These are phyloP conservation scores for Diorhabda elongata DNA, from an alignment of 1,140 invertebrate genomes.

Conservation along the genomic window DNA sequence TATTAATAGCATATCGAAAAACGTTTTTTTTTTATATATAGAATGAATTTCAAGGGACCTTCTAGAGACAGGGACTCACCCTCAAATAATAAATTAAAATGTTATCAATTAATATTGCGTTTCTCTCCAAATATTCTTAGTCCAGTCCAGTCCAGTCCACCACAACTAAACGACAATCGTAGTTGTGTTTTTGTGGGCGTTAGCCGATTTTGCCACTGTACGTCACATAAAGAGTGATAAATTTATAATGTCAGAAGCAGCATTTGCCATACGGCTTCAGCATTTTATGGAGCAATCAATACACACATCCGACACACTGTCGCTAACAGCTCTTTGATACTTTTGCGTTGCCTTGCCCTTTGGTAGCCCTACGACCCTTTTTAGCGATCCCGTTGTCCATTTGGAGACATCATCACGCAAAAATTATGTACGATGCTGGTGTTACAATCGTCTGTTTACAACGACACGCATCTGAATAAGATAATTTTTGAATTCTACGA, in stretches of 20 bases:
- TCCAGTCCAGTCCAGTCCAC: background rate
- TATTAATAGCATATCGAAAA: too few relatives aligned
- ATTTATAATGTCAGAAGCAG: conserved; percentile 28
- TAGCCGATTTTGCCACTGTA: background rate
- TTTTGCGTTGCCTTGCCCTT: conserved; percentile 2
- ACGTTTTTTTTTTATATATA: too few relatives aligned
- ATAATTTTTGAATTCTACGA: too few relatives aligned
- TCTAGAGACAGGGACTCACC: too few relatives aligned
- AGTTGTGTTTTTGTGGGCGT: conserved; percentile 6
- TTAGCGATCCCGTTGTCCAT: background rate
- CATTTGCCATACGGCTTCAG: conserved; percentile 18
- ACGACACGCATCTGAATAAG: too few relatives aligned
- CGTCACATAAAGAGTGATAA: conserved; percentile 30
- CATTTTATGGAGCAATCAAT: conserved; percentile 34
- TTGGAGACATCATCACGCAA: background rate
- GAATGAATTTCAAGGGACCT: too few relatives aligned
- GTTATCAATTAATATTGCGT: too few relatives aligned
- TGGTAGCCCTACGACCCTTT: conserved; percentile 1
- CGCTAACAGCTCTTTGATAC: conserved; percentile 23
- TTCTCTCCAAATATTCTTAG: too few relatives aligned
- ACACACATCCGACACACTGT: conserved; percentile 28
- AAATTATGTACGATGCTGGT: too few relatives aligned
- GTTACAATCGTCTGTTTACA: too few relatives aligned
- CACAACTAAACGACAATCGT: background rate
- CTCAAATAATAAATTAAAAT: too few relatives aligned